Conservation (phyloP, 2,888 invertebrate species). For the Euplexia lucipara region DNA sequence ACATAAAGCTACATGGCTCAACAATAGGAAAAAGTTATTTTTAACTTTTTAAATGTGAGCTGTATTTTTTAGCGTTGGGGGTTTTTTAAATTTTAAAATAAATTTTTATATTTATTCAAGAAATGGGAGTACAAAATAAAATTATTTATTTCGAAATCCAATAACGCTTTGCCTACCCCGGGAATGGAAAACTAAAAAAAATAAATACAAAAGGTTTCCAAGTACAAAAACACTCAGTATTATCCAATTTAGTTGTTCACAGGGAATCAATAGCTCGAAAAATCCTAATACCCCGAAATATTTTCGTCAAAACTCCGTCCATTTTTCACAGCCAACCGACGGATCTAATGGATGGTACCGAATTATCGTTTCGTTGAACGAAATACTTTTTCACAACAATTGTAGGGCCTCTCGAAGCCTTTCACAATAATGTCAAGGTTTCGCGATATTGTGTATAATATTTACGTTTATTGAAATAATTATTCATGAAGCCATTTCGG, state of each 20-base stretch:
- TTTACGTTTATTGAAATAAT: conserved; percentile 7
- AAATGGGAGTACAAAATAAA: too few relatives aligned
- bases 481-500: conserved; percentile 21
- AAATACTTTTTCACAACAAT: conserved; percentile 31
- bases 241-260: conserved; percentile 7
- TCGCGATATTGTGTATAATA: background rate
- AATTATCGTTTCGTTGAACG: conserved; percentile 20
- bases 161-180: too few relatives aligned
- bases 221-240: background rate
- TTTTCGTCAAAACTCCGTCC: conserved; percentile 14
- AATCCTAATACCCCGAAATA: conserved; percentile 21
- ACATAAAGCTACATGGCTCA: too few relatives aligned
- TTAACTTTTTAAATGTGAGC: too few relatives aligned
- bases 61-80: too few relatives aligned
- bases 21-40: too few relatives aligned
- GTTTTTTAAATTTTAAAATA: too few relatives aligned
- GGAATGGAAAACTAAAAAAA: background rate
- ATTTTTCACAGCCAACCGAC: conserved; percentile 6
- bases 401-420: conserved; percentile 10
- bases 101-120: too few relatives aligned
- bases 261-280: conserved; percentile 29
- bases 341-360: conserved; percentile 36
- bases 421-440: conserved; percentile 12
- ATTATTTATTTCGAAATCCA: too few relatives aligned
- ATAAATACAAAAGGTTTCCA: background rate